Base-by-base conservation (phyloP, 2,888 invertebrate genomes). In the Heliconius sara region DNA sequence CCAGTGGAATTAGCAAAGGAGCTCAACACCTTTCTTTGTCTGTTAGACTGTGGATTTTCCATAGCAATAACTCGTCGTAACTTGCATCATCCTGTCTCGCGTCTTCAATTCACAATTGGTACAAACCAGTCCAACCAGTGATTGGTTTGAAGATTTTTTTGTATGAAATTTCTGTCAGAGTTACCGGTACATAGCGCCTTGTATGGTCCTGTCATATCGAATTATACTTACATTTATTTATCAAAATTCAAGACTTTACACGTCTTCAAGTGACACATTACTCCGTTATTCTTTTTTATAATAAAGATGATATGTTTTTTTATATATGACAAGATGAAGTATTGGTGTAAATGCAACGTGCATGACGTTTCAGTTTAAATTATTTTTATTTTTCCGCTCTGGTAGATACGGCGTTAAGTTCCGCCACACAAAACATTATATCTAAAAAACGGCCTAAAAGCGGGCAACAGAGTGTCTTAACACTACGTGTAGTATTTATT, bases 61-160 rank as follows among this genome's bases (percentile, higher is more conserved):
- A 19, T 47, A 47, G 25, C 70, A 34, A 73, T 34, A 75, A 66
- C 9, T 47, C 22, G 22, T 27, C 19, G 65, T 80, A 63, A 60
- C 52, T 12, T 76, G 72, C 22, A 52, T 68, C 67, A 34, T 16
- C 57, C 25, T 25, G 70, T 63, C 19, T 25, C 22, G n/a, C 68
- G 19, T 57, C 66, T 70, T 66, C 68, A 67, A 27, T 75, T n/a
- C 43, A 74, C 70, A 70, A 75, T 60, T 68, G 57, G 52, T 25
- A 66, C 66, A 57, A 76, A 76, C 79, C 79, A 22, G 79, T 79
- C 63, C 34, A 34, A 34, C 34, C 34, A 34, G 34, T 22, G 76
- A 57, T 76, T 76, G 63, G 66, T 39, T 71, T 13, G 70, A 65
- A 39, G 27, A 27, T 76, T 79, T 68, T 76, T 70, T 76, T 79